These are phyloP conservation scores for Myripristis murdjan DNA, from an alignment of 2,797 vertebrate species.

Conservation along the genomic window DNA sequence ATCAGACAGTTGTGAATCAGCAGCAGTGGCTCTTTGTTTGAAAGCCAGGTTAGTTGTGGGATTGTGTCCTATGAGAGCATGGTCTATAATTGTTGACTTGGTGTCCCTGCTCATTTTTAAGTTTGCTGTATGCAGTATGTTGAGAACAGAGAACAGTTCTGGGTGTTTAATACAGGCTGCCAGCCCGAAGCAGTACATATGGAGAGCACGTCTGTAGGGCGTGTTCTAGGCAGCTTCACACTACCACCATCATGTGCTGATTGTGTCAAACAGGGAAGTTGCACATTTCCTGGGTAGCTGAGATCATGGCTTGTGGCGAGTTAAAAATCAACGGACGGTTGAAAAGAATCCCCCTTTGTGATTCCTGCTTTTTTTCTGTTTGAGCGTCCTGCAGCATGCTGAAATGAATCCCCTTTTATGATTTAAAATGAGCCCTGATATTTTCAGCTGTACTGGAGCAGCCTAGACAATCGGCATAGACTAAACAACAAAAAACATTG, in stretches of 20 bases:
- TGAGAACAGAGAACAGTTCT: neutral
- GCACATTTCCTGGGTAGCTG: conserved; percentile 52
- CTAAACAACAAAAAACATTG: too few species aligned
- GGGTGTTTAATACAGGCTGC: neutral
- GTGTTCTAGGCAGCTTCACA: conserved; percentile 23
- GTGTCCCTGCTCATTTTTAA: too few species aligned
- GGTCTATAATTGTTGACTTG: too few species aligned
- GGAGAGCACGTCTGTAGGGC: neutral
- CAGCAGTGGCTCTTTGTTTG: too few species aligned
- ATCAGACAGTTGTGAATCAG: neutral
- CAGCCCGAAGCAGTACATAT: neutral
- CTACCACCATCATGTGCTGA: conserved; percentile 23
- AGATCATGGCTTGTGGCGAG: neutral
- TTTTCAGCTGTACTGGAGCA: too few species aligned
- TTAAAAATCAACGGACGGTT: neutral
- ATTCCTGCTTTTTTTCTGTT: too few species aligned
- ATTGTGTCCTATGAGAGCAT: too few species aligned
- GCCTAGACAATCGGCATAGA: too few species aligned
- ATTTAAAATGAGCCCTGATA: too few species aligned
- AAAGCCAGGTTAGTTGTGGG: neutral
- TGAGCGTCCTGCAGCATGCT: too few species aligned
- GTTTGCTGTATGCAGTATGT: too few species aligned
- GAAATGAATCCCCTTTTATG: too few species aligned
- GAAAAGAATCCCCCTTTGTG: neutral
- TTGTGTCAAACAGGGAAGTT: conserved; percentile 43